A percentile compares a stretch with the other conserved stretches of the same genome.
phyloP scores from a whole-genome alignment of 2,113 vertebrate genomes.

The Butorides virescens region DNA sequence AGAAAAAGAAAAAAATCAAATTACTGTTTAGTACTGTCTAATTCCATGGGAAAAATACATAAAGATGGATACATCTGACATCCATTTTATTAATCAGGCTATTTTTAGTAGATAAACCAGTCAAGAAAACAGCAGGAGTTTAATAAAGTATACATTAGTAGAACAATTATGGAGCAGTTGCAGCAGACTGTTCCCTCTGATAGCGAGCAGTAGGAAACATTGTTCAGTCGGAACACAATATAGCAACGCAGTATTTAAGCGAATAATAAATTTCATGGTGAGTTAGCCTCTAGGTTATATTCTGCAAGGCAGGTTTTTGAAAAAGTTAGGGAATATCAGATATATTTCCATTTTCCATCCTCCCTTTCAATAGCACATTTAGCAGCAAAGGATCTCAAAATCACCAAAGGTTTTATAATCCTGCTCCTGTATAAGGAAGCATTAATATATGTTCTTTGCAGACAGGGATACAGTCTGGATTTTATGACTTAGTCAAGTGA shows the following conservation, averaged over 20 bases:
- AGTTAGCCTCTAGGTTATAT: not conserved
- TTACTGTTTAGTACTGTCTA: not conserved
- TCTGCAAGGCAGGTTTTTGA: not conserved
- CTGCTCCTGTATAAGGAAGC: not conserved
- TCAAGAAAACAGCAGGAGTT: conserved; percentile 47
- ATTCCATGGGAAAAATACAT: not conserved
- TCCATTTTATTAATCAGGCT: conserved; percentile 40
- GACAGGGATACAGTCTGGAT: not conserved
- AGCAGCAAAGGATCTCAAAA: not conserved
- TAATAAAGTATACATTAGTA: conserved; percentile 49
- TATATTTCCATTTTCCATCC: not conserved
- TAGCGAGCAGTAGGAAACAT: not conserved
- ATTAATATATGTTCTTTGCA: not conserved
- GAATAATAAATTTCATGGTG: conserved; percentile 18
- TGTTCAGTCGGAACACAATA: not conserved
- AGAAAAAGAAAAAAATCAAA: not conserved
- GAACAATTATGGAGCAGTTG: conserved; percentile 17
- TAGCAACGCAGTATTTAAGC: not conserved
- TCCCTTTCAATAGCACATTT: not conserved
- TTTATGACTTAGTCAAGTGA: not conserved
- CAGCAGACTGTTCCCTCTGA: conserved; percentile 15
- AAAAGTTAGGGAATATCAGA: not conserved
- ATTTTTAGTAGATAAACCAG: conserved; percentile 52
- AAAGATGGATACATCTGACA: not conserved
- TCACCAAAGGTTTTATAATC: not conserved